Evolutionary conservation across 2,113 vertebrate species (phyloP).

Genomic region (Microcebus jonahi): DNA sequence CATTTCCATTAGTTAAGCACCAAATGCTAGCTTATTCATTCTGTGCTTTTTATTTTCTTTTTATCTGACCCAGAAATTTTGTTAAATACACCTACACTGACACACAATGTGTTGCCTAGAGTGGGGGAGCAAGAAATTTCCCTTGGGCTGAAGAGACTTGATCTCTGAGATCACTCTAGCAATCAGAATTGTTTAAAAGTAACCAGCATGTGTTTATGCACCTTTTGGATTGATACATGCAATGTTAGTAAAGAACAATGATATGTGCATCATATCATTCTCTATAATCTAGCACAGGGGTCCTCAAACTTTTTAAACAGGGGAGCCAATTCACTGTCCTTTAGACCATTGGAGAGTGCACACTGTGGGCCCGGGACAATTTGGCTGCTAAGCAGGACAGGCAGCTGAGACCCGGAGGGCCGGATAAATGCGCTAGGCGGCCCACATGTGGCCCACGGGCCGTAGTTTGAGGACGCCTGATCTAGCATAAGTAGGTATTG

Average conservation of each 20-base stretch:
- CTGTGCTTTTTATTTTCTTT: not conserved
- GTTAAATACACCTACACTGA: not conserved
- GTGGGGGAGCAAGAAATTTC: not conserved
- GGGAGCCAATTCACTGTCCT: too few species aligned
- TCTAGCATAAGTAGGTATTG: not conserved
- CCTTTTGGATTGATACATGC: not conserved
- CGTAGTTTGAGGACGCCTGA: not conserved
- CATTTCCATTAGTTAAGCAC: not conserved
- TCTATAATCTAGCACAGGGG: not conserved
- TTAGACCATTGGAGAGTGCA: too few species aligned
- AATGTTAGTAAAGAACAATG: not conserved
- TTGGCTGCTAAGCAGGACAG: too few species aligned
- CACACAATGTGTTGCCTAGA: not conserved
- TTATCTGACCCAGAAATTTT: not conserved
- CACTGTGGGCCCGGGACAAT: too few species aligned
- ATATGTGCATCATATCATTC: not conserved
- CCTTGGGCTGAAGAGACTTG: not conserved
- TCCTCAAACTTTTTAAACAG: too few species aligned
- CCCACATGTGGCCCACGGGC: too few species aligned
- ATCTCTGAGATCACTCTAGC: not conserved
- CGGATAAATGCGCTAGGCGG: too few species aligned
- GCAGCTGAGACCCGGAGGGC: too few species aligned
- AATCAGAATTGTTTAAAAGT: not conserved
- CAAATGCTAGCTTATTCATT: not conserved
- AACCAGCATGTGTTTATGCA: not conserved